phyloP scores from a whole-genome alignment of 2,797 vertebrate species.

The Perodicticus potto region DNA sequence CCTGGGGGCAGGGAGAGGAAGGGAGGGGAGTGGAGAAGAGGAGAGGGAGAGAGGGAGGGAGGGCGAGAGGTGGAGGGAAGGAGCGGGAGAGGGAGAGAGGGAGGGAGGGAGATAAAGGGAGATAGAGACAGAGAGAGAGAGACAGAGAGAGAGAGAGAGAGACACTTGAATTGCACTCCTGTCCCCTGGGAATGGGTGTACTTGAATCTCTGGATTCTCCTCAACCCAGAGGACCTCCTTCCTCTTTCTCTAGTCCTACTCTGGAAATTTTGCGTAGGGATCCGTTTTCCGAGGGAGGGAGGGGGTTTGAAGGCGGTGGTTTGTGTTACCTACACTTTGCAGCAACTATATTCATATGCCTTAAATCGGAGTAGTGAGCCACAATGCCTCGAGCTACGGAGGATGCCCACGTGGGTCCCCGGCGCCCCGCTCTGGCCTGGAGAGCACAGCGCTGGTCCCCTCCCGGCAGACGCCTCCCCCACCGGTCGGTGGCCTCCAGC shows the following conservation, averaged over 20 bases:
- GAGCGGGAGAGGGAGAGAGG: background rate
- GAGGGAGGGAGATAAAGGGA: background rate
- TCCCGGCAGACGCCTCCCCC: background rate
- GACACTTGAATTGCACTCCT: background rate
- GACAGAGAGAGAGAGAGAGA: background rate
- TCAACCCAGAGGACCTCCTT: background rate
- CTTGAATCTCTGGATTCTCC: background rate
- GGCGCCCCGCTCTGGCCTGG: background rate
- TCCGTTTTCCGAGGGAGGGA: background rate
- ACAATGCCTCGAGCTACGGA: background rate
- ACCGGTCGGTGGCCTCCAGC: background rate
- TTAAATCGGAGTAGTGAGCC: background rate
- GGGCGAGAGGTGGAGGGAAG: constrained; percentile 58
- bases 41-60: too few relatives aligned
- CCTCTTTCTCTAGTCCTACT: background rate
- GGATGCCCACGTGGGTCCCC: background rate
- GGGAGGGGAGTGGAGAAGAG: constrained; percentile 58
- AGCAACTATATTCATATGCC: background rate
- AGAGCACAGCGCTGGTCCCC: background rate
- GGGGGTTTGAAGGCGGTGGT: background rate
- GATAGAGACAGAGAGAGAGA: background rate
- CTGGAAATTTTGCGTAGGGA: background rate
- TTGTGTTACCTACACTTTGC: background rate
- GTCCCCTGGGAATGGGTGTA: background rate
- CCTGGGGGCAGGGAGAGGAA: constrained; percentile 25